A percentile compares a stretch with the other conserved stretches of the same genome.
Conservation (phyloP, 2,888 invertebrate species). For the Dicyrtoma fusca region DNA sequence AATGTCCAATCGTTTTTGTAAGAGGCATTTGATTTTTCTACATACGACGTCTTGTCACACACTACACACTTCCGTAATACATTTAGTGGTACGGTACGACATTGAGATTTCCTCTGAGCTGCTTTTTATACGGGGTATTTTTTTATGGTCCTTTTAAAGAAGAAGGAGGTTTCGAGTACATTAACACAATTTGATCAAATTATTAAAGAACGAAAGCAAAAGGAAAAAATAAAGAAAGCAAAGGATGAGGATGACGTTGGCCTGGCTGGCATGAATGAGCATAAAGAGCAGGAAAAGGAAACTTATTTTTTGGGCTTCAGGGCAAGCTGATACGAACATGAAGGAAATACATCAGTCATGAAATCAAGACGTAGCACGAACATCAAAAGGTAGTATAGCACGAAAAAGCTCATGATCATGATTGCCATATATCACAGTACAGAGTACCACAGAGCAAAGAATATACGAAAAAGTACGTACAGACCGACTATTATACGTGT, state of each 20-base stretch:
- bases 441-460: too few relatives aligned
- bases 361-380: neutral
- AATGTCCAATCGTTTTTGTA: too few relatives aligned
- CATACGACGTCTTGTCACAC: too few relatives aligned
- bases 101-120: neutral
- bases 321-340: neutral
- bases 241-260: neutral
- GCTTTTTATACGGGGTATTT: neutral
- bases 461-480: too few relatives aligned
- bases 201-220: neutral
- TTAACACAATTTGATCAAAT: neutral
- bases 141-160: neutral
- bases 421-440: too few relatives aligned
- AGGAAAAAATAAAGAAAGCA: neutral
- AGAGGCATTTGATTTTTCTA: too few relatives aligned
- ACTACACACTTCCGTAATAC: too few relatives aligned
- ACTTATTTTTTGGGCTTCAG: slow-evolving; percentile 22
- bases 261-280: neutral
- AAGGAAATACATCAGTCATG: slow-evolving; percentile 17
- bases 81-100: neutral
- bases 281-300: slow-evolving; percentile 38
- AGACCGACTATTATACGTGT: too few relatives aligned
- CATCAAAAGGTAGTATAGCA: slow-evolving; percentile 2
- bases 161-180: neutral
- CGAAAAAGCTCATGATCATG: neutral